Evolutionary conservation across 2,113 vertebrate genomes (phyloP).

Genomic region (Oryzias celebensis): DNA sequence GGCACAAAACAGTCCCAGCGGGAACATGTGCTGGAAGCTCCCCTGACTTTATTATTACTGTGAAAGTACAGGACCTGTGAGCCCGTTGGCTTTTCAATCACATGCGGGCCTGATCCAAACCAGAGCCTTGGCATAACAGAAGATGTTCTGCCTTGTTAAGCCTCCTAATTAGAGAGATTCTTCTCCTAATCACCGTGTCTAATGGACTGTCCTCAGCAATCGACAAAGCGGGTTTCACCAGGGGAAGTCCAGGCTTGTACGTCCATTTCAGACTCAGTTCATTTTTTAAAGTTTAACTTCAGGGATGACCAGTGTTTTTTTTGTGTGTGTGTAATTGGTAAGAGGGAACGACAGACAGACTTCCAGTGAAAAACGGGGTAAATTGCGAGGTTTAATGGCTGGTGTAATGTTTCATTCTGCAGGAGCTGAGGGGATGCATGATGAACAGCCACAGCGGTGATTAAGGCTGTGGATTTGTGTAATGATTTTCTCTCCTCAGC

Average conservation of each 20-base stretch:
- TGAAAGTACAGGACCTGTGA: constrained; percentile 12
- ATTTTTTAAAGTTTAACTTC: constrained; percentile 10
- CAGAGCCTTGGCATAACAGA: constrained; percentile 7
- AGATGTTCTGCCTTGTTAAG: constrained; percentile 53
- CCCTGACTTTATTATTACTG: constrained; percentile 20
- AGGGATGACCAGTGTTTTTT: background rate
- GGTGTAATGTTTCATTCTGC: constrained; percentile 36
- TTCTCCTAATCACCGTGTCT: constrained; percentile 49
- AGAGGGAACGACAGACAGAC: constrained; percentile 1
- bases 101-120: constrained; percentile 23
- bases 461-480: constrained; percentile 50
- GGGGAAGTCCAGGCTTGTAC: constrained; percentile 19
- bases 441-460: constrained; percentile 44
- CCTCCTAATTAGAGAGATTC: constrained; percentile 55
- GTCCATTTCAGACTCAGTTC: constrained; percentile 51
- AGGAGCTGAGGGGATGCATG: constrained; percentile 31
- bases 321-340: background rate
- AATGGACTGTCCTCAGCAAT: constrained; percentile 57
- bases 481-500: constrained; percentile 42
- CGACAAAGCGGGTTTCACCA: constrained; percentile 40
- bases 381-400: constrained; percentile 43
- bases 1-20: constrained; percentile 13
- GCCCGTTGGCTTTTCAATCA: constrained; percentile 19
- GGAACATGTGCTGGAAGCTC: constrained; percentile 15
- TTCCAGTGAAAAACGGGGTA: constrained; percentile 1